Evolutionary conservation across 2,113 vertebrate species (phyloP).

Genomic region (Eurypyga helias): DNA sequence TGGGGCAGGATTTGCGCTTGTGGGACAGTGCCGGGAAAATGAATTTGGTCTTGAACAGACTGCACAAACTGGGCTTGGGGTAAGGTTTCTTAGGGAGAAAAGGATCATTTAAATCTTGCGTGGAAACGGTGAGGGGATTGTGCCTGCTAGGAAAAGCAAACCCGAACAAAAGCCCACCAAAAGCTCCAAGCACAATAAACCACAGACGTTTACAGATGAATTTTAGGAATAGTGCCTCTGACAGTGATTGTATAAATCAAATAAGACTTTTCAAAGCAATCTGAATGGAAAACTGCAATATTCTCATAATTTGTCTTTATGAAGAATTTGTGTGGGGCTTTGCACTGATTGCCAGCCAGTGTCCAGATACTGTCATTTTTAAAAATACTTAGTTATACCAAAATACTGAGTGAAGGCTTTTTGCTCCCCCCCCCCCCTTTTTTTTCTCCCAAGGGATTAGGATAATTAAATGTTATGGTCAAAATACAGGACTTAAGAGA

Average conservation of each 20-base stretch:
- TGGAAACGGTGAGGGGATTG: accelerated
- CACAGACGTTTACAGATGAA: background rate
- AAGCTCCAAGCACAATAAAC: background rate
- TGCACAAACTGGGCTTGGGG: background rate
- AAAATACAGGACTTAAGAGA: background rate
- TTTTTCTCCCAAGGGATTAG: background rate
- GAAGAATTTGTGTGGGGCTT: background rate
- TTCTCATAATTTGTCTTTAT: background rate
- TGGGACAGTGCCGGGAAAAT: accelerated
- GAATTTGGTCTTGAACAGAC: no score
- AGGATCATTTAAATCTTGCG: accelerated
- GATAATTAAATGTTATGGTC: background rate
- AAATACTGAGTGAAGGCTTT: background rate
- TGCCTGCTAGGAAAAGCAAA: background rate
- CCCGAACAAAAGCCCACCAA: background rate
- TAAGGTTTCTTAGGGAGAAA: background rate
- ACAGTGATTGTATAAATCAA: background rate
- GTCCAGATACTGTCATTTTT: background rate
- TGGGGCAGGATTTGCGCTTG: background rate
- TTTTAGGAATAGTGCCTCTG: background rate
- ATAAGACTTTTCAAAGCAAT: background rate
- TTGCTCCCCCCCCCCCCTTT: no score
- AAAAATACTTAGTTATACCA: background rate
- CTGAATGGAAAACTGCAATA: background rate
- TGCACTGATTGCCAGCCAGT: background rate